A percentile compares a stretch with the other conserved stretches of the same genome.
These are phyloP conservation scores for Drosophila sucinea DNA, from an alignment of 1,140 invertebrate genomes.

Conservation along the genomic window DNA sequence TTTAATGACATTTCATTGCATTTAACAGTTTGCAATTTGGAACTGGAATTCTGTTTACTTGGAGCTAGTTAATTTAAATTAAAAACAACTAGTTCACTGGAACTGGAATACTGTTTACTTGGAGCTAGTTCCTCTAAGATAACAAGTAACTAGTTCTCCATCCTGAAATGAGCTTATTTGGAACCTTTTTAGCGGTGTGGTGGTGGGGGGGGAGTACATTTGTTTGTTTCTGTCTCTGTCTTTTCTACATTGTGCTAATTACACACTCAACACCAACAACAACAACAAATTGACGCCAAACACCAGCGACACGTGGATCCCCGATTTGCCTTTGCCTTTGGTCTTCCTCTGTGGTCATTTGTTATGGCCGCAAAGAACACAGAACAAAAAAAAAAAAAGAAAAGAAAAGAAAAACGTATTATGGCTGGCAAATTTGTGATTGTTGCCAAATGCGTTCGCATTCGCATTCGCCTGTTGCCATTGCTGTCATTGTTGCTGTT, in stretches of 20 bases:
- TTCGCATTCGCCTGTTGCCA: conserved; percentile 20
- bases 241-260: conserved; percentile 3
- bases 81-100: too few relatives aligned
- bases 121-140: too few relatives aligned
- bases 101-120: too few relatives aligned
- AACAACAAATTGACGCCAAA: conserved; percentile 2
- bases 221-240: too few relatives aligned
- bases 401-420: conserved; percentile 19
- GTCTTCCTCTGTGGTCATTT: conserved; percentile 36
- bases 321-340: conserved; percentile 19
- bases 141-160: too few relatives aligned
- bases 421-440: conserved; percentile 48
- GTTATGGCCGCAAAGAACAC: conserved; percentile 38
- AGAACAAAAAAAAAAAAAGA: conserved; percentile 41
- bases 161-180: too few relatives aligned
- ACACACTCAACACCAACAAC: neutral
- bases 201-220: too few relatives aligned
- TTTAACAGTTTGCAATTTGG: too few relatives aligned
- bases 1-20: too few relatives aligned
- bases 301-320: conserved; percentile 8
- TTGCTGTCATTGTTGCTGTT: conserved; percentile 23
- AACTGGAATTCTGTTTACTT: too few relatives aligned
- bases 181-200: too few relatives aligned
- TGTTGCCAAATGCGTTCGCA: conserved; percentile 37
- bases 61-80: too few relatives aligned